Evolutionary conservation across 2,113 vertebrate species (phyloP).

Genomic region (Tinamus guttatus): DNA sequence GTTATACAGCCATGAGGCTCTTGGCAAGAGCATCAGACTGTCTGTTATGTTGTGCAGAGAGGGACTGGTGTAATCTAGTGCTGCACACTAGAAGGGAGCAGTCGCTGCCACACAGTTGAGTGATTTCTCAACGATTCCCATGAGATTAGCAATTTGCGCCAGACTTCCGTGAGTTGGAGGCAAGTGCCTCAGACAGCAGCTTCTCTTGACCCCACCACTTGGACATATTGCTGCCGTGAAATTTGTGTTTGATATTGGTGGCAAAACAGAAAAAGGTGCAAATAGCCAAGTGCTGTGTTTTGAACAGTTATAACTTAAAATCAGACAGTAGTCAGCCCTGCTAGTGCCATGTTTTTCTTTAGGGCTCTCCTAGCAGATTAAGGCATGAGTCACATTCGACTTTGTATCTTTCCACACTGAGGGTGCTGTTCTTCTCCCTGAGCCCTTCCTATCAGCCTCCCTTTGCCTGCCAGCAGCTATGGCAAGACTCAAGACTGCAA

Average conservation of each 20-base stretch:
- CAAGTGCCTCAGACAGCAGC: neutral
- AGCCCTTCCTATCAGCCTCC: neutral
- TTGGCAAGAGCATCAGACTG: neutral
- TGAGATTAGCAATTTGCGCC: neutral
- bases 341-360: neutral
- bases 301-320: neutral
- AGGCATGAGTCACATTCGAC: neutral
- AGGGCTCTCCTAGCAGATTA: neutral
- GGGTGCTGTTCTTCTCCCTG: fast-evolving
- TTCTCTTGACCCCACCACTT: neutral
- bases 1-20: neutral
- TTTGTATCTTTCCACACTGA: neutral
- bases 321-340: neutral
- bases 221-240: neutral
- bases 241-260: neutral
- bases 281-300: neutral
- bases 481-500: fast-evolving
- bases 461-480: neutral
- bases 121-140: neutral
- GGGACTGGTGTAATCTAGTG: neutral
- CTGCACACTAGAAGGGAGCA: neutral
- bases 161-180: neutral
- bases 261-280: neutral
- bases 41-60: neutral
- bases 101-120: neutral